These are phyloP conservation scores for Limnodromus scolopaceus DNA, from an alignment of 2,797 vertebrate species.

Conservation along the genomic window DNA sequence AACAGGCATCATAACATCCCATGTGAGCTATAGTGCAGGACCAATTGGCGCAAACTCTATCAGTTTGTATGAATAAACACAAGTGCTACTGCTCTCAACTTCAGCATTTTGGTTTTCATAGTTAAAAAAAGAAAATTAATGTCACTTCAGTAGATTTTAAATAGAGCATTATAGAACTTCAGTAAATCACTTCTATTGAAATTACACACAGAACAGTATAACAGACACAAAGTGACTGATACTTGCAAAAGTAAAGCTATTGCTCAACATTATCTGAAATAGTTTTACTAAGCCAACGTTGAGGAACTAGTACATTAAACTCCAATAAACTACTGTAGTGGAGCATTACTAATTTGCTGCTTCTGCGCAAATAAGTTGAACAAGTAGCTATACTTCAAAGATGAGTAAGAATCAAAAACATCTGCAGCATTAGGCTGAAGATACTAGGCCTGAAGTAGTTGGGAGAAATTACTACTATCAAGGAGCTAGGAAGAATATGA, in stretches of 20 bases:
- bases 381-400: conserved; percentile 25
- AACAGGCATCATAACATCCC: not conserved
- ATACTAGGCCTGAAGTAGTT: conserved; percentile 4
- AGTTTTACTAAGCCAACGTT: not conserved
- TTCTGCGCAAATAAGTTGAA: conserved; percentile 46
- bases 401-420: conserved; percentile 40
- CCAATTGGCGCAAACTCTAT: not conserved
- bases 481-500: not conserved
- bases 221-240: conserved; percentile 20
- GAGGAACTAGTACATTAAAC: conserved; percentile 47
- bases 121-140: not conserved
- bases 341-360: conserved; percentile 60
- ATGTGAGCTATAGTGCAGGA: not conserved
- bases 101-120: not conserved
- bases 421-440: conserved; percentile 17
- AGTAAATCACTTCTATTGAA: not conserved
- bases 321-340: conserved; percentile 48
- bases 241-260: conserved; percentile 30
- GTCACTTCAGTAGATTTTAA: conserved; percentile 20
- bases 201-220: not conserved
- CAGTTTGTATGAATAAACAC: not conserved
- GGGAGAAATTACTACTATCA: not conserved
- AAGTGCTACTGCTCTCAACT: not conserved
- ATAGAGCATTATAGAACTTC: not conserved
- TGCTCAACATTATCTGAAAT: conserved; percentile 20